These are phyloP conservation scores for Macrophya alboannulata DNA, from an alignment of 2,888 invertebrate species.

Conservation along the genomic window DNA sequence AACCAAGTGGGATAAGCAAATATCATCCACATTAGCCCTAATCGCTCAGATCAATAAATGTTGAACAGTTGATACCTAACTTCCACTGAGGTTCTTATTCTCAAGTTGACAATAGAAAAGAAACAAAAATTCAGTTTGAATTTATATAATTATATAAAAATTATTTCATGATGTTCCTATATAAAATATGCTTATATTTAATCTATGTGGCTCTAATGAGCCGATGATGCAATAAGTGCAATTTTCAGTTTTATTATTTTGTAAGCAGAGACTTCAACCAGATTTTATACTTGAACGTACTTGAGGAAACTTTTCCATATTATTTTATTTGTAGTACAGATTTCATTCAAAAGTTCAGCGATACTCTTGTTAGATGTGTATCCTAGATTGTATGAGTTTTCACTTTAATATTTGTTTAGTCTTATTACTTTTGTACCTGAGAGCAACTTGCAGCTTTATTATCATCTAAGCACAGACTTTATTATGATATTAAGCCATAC, in stretches of 20 bases:
- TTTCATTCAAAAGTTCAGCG: background rate
- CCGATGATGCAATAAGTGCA: background rate
- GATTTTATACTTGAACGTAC: background rate
- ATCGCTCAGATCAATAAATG: conserved; percentile 23
- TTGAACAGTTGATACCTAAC: background rate
- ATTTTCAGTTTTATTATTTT: background rate
- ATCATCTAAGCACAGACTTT: background rate
- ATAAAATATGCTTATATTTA: conserved; percentile 2
- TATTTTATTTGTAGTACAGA: background rate
- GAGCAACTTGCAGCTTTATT: conserved; percentile 15
- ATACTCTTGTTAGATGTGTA: background rate
- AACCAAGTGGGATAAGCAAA: conserved; percentile 55
- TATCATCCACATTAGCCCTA: conserved; percentile 18
- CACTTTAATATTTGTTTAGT: conserved; percentile 16
- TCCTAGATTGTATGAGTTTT: conserved; percentile 12
- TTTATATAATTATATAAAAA: background rate
- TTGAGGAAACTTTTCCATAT: background rate
- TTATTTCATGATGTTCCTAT: background rate
- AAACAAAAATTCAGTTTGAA: conserved; percentile 18
- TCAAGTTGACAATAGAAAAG: background rate
- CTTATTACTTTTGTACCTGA: background rate
- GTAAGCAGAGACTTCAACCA: background rate
- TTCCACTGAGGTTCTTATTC: background rate
- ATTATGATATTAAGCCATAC: background rate
- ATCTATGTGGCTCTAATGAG: background rate